phyloP scores from a whole-genome alignment of 1,140 invertebrate species.

The Drosophila malerkotliana region DNA sequence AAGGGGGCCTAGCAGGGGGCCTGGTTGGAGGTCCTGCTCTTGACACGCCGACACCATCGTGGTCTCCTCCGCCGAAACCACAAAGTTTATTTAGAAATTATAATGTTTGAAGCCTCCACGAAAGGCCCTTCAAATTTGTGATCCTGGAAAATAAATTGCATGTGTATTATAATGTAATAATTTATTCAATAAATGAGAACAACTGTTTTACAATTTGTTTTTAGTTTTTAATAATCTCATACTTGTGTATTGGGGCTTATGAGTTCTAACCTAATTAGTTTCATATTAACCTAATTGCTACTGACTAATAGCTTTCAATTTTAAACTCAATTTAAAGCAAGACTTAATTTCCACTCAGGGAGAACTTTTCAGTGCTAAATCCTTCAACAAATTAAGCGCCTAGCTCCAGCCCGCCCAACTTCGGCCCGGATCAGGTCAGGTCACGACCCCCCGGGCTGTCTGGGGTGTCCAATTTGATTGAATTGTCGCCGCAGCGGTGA shows the following conservation, averaged over 20 bases:
- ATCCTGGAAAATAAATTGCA: constrained; percentile 4
- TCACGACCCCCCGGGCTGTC: constrained; percentile 1
- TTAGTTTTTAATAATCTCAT: too few species aligned
- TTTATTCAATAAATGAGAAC: too few species aligned
- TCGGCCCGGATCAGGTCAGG: neutral
- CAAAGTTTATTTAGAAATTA: constrained; percentile 80
- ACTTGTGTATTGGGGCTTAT: too few species aligned
- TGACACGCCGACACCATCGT: constrained; percentile 52
- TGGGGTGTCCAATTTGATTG: constrained; percentile 34
- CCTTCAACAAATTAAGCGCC: neutral
- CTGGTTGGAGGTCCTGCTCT: constrained; percentile 48
- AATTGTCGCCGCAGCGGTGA: constrained; percentile 26
- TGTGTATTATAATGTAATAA: too few species aligned
- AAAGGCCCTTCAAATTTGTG: constrained; percentile 5
- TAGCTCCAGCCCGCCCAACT: too few species aligned
- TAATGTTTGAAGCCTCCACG: constrained; percentile 39
- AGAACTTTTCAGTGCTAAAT: neutral
- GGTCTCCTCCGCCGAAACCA: constrained; percentile 29
- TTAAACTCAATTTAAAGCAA: neutral
- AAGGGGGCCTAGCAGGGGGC: neutral
- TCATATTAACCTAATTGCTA: too few species aligned
- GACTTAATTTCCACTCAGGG: neutral
- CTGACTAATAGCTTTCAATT: too few species aligned
- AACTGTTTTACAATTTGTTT: too few species aligned
- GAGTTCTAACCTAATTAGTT: too few species aligned